Base-by-base conservation (phyloP, 2,888 invertebrate species). In the Pocota personata region DNA sequence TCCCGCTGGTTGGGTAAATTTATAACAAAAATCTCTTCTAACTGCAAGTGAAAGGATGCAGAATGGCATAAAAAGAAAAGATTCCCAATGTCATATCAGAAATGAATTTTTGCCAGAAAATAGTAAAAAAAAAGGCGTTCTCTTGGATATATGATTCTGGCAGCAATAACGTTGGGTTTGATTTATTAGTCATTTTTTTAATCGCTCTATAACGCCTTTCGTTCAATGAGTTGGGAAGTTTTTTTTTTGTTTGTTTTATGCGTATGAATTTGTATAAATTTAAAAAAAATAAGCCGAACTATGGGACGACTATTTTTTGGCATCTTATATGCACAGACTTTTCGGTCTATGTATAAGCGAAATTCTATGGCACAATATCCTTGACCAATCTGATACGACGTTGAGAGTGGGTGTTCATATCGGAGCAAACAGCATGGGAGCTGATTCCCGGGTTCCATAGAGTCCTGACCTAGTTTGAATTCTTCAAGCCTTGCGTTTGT, bases 81-180 rank as follows among this genome's bases (percentile, higher is more conserved):
- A 58, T 67, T 60, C 79, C n/a, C 79, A 79, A 66, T 79, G 80
- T 43, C 80, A 73, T 14, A 66, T 80, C 50, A 66, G 48, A 67
- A 75, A 72, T 37, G 58, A 77, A 48, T 62, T 62, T 62, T 14
- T 82, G 67, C 80, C 40, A 55, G 40, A 82, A 57, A 37, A 21
- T n/a, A 40, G 62, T 46, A 62, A 67, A 48, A 48, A 24, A 69
- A 66, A 55, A 24, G 21, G 73, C 72, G 69, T 87, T 83, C 72
- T 83, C 76, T 83, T 82, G 83, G 87, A 86, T 82, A 69, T 48
- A 73, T 76, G 66, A 69, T 84, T 82, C 69, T 82, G 82, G 80
- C 80, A 79, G 27, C 52, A 35, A 32, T 27, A 46, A 37, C n/a
- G 27, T 79, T 64, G 24, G 10, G 24, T 80, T 43, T 82, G 82